Evolutionary conservation across 2,888 invertebrate genomes (phyloP), one percentile per base, ranked within the genome.

Genomic region (Cosmorhoe ocellata): DNA sequence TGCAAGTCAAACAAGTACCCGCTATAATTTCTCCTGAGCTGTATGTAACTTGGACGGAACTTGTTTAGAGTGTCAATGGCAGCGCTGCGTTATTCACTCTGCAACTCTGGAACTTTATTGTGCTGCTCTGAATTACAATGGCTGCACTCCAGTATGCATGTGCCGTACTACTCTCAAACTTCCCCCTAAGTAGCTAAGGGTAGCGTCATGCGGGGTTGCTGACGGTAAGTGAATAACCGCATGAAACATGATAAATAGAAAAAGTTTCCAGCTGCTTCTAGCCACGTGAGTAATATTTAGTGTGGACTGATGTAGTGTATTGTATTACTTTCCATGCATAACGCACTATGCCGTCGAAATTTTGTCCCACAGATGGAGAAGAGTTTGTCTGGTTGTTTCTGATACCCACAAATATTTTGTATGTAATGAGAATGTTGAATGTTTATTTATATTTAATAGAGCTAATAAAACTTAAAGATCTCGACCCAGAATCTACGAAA

Each of bases 1-100:
- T 12, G 26, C 10, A 13, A 32, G 10, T 24, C 12, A 18, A 18
- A n/a, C 8, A 51, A 30, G 30, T 11, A 30, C 30, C 24, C 24
- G 24, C 27, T 42, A n/a, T 42, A 33, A 37, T 33, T 36, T 42
- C 46, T 46, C 37, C 28, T 32, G 33, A 10, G 13, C 45, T 41
- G 26, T 32, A 34, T 42, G 37, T 37, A 76, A 73, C 67, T 77
- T 74, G 71, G 64, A 48, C 62, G 67, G 66, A 73, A 76, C 75
- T 79, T 74, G 74, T 69, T 72, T 69, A 70, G 64, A 67, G 76
- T 77, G 78, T 76, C 79, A 74, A 74, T 78, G 76, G 68, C 76
- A 71, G 67, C 67, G 66, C 65, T 59, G 63, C 61, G 66, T 67
- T 76, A 70, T 74, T 68, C 71, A 72, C 69, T 68, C 59, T 46